Evolutionary conservation across 2,888 invertebrate genomes (phyloP), one percentile per base, ranked within the genome.

Genomic region (Drosophila recens): DNA sequence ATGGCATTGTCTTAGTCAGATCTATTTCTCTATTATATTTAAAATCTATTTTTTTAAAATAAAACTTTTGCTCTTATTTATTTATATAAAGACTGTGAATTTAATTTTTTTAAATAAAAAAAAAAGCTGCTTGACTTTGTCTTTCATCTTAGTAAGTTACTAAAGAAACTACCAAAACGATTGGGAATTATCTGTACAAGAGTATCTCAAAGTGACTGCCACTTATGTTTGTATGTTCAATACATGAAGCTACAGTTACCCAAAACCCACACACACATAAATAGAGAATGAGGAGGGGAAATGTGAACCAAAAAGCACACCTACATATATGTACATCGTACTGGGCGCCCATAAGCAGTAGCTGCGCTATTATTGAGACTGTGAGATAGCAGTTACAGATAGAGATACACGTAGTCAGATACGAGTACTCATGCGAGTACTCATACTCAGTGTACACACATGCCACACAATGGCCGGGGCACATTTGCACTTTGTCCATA

Each of bases 401-500:
- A 67, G 45, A 52, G 30, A 30, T 15, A 53, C 42, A 64, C 23
- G 27, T 72, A 65, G 30, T 54, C 43, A 54, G 52, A 56, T 40
- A 70, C 51, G 27, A 27, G 27, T 27, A 27, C 30, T 30, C 30
- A 30, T 30, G 72, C 20, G 27, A 27, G 27, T 27, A 27, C 30
- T 30, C 30, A 30, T 42, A 13, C 30, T 53, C 15, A 15, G 27
- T 13, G 42, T 52, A 38, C 52, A 36, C 40, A 42, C 40, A 42
- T 54, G 64, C 73, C 67, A 78, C 81, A 77, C 81, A 77, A 62
- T 77, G 63, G 69, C 23, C 43, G 79, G 75, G 75, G 67, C 67
- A 82, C 72, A 85, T 85, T 85, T 83, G 87, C 85, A 79, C 81
- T 75, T 76, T 87, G 82, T 75, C 86, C 85, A 82, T 89, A 89